Evolutionary conservation across 2,888 invertebrate genomes (phyloP).

Genomic region (Dasypolia templi): DNA sequence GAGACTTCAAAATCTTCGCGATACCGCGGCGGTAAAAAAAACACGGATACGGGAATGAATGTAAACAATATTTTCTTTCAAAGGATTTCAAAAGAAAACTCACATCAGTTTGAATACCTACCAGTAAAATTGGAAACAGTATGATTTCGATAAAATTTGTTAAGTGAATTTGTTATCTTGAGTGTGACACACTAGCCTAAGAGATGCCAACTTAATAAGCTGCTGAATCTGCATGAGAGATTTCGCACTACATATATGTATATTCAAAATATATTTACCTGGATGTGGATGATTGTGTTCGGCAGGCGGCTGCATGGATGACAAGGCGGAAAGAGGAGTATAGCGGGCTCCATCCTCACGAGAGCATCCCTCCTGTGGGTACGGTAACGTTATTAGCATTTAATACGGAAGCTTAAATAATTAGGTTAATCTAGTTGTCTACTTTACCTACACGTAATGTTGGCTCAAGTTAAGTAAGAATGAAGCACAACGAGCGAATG

Average conservation of each 20-base stretch:
- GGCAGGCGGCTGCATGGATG: conserved; percentile 96
- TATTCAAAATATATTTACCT: conserved; percentile 80
- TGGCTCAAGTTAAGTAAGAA: conserved; percentile 34
- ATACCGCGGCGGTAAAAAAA: not conserved
- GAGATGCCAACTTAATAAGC: not conserved
- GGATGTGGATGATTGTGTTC: conserved; percentile 90
- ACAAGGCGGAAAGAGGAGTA: conserved; percentile 95
- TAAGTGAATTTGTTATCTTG: not conserved
- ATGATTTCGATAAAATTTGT: not conserved
- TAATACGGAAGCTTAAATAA: conserved; percentile 14
- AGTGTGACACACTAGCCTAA: not conserved
- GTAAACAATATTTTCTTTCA: not conserved
- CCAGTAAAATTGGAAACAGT: not conserved
- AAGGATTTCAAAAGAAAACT: not conserved
- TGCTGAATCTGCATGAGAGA: not conserved
- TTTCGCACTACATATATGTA: too few relatives aligned
- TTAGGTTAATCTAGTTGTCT: conserved; percentile 9
- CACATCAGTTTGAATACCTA: not conserved
- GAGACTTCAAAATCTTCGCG: conserved; percentile 11
- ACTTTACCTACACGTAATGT: conserved; percentile 3
- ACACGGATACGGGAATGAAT: not conserved
- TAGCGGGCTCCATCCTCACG: conserved; percentile 91
- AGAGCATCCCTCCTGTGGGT: conserved; percentile 84
- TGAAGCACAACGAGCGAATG: conserved; percentile 17
- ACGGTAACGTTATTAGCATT: conserved; percentile 2